Evolutionary conservation across 2,888 invertebrate species (phyloP).

Genomic region (Drosophila aldrichi): DNA sequence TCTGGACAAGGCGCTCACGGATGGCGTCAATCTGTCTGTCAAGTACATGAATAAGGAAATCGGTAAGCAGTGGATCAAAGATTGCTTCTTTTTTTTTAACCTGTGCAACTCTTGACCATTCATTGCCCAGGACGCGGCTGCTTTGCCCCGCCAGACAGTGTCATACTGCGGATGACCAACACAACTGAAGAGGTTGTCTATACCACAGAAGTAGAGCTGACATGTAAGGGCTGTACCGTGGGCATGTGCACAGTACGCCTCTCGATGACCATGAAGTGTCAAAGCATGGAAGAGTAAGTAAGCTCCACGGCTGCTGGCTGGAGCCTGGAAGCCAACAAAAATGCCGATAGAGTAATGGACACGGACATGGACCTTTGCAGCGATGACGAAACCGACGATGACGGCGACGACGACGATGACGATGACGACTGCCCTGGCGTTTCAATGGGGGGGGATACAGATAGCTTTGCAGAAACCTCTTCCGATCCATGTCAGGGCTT

Average conservation of each 20-base stretch:
- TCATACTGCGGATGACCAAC: conserved; percentile 40
- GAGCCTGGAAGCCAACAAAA: conserved; percentile 44
- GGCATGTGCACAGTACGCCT: conserved; percentile 51
- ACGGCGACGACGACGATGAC: background rate
- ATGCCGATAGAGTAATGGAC: conserved; percentile 53
- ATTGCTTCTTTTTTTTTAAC: too few species aligned
- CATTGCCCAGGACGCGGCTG: conserved; percentile 50
- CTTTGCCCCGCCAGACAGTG: conserved; percentile 46
- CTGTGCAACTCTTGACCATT: background rate
- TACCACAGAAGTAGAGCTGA: conserved; percentile 61
- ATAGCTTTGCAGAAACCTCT: conserved; percentile 10
- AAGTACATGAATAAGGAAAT: conserved; percentile 57
- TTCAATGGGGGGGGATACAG: conserved; percentile 3
- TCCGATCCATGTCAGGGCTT: conserved; percentile 62
- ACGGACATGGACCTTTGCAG: conserved; percentile 51
- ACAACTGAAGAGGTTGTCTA: conserved; percentile 36
- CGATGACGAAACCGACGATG: conserved; percentile 9
- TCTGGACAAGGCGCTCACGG: conserved; percentile 47
- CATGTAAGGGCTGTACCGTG: conserved; percentile 65
- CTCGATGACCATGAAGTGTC: conserved; percentile 50
- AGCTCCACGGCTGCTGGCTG: conserved; percentile 21
- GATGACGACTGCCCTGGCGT: conserved; percentile 5
- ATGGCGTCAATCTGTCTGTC: conserved; percentile 55
- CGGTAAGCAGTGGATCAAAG: conserved; percentile 30
- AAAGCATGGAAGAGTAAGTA: conserved; percentile 60